phyloP scores from a whole-genome alignment of 2,113 vertebrate genomes.

The Entosphenus tridentatus region DNA sequence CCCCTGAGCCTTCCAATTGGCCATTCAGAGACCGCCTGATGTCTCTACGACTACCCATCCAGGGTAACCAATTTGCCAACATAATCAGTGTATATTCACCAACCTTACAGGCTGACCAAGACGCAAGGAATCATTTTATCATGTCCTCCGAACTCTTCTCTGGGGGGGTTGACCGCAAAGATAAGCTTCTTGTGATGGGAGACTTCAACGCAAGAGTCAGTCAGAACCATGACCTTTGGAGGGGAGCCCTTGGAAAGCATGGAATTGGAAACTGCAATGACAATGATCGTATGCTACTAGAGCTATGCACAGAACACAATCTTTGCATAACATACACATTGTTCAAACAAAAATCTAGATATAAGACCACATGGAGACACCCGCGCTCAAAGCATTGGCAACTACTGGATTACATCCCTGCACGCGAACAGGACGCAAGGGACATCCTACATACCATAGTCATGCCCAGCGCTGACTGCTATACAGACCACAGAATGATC shows the following conservation, averaged over 20 bases:
- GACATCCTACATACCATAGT: too few relatives aligned
- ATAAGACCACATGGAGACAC: not conserved
- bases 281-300: not conserved
- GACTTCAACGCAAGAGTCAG: not conserved
- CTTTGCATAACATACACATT: not conserved
- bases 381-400: slow-evolving; percentile 1
- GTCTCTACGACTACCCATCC: too few relatives aligned
- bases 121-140: not conserved
- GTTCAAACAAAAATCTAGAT: not conserved
- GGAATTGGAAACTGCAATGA: not conserved
- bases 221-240: not conserved
- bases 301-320: not conserved
- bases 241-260: not conserved
- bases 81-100: too few relatives aligned
- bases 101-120: not conserved
- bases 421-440: too few relatives aligned
- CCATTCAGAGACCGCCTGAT: too few relatives aligned
- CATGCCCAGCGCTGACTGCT: too few relatives aligned
- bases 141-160: not conserved
- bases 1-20: too few relatives aligned
- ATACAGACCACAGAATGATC: too few relatives aligned
- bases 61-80: too few relatives aligned
- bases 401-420: not conserved
- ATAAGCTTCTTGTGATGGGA: not conserved
- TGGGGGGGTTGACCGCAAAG: not conserved